These are phyloP conservation scores for Corynorhinus townsendii DNA, from an alignment of 2,113 vertebrate species.

Conservation along the genomic window DNA sequence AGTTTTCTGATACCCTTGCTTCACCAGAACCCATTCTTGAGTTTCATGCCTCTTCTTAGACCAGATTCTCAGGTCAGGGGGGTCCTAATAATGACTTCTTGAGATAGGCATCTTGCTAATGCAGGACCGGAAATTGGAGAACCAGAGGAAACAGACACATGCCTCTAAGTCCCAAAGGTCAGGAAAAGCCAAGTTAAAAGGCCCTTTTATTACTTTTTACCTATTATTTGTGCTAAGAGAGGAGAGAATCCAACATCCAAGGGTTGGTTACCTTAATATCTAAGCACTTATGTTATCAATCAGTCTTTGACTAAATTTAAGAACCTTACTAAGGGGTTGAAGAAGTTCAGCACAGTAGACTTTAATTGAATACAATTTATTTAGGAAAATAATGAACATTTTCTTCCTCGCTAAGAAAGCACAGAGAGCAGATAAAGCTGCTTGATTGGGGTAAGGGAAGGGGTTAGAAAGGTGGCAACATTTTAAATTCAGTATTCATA, in stretches of 20 bases:
- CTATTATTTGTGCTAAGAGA: background rate
- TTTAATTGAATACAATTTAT: background rate
- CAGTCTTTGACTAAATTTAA: background rate
- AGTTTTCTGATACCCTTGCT: background rate
- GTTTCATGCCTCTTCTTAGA: background rate
- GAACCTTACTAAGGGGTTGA: background rate
- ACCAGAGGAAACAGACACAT: background rate
- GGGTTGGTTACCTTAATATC: background rate
- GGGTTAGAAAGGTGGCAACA: background rate
- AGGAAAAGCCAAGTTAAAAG: background rate
- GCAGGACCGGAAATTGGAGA: background rate
- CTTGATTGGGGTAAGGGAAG: background rate
- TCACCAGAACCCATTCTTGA: background rate
- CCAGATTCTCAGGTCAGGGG: background rate
- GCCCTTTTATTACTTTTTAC: background rate
- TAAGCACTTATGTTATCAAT: background rate
- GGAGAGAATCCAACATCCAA: background rate
- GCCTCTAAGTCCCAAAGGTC: background rate
- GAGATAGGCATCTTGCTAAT: background rate
- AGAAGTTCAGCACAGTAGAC: background rate
- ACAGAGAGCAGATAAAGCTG: background rate
- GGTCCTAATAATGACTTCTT: background rate
- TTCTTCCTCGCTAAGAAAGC: background rate
- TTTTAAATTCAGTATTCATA: background rate
- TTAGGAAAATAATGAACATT: constrained; percentile 1